Conservation (phyloP, 2,888 invertebrate species). For the Catocala fraxini region DNA sequence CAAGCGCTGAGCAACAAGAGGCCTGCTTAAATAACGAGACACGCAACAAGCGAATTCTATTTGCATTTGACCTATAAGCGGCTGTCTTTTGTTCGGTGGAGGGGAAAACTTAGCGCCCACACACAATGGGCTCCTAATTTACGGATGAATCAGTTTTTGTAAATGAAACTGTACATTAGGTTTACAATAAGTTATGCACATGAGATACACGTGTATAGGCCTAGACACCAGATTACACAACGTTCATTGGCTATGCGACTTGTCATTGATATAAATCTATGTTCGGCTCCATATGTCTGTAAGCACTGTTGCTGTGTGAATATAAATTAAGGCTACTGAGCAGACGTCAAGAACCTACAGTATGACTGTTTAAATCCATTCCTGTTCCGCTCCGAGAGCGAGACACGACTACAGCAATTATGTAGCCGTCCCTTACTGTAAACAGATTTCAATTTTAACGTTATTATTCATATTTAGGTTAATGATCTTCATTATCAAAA, state of each 20-base stretch:
- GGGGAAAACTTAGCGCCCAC: constrained; percentile 35
- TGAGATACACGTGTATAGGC: constrained; percentile 29
- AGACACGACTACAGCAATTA: constrained; percentile 32
- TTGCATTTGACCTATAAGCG: constrained; percentile 82
- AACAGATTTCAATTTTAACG: constrained; percentile 31
- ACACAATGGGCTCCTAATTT: constrained; percentile 29
- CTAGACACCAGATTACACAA: constrained; percentile 24
- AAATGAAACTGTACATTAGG: constrained; percentile 1
- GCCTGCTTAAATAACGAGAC: constrained; percentile 67
- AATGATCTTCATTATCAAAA: constrained; percentile 35
- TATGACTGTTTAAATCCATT: constrained; percentile 46
- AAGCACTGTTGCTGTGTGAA: constrained; percentile 64
- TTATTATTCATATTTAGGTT: constrained; percentile 30
- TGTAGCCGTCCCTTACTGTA: constrained; percentile 27
- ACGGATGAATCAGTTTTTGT: constrained; percentile 21
- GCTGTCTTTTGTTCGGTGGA: constrained; percentile 62
- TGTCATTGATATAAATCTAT: constrained; percentile 67
- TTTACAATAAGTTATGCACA: constrained; percentile 5
- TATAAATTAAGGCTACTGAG: constrained; percentile 70
- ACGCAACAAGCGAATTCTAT: constrained; percentile 80
- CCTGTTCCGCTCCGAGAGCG: constrained; percentile 48
- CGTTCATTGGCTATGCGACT: constrained; percentile 55
- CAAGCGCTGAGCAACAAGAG: constrained; percentile 69
- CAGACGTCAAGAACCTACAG: constrained; percentile 54
- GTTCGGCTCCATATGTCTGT: constrained; percentile 65